A percentile compares a stretch with the other conserved stretches of the same genome.
Conservation (phyloP, 2,888 invertebrate genomes). For the Leptinotarsa juncta region DNA sequence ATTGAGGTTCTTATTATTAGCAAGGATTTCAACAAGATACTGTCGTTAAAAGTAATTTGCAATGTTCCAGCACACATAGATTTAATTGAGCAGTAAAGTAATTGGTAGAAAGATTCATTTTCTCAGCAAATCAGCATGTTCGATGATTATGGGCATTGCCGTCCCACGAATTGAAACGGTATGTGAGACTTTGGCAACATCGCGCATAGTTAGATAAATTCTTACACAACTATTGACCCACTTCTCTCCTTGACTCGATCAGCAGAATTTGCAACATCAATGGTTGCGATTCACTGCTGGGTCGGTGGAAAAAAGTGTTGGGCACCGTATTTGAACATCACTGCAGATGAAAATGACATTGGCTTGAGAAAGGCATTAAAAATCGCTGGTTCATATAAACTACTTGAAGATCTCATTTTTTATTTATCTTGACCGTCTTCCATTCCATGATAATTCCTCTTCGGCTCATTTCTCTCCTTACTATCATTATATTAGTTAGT, state of each 20-base stretch:
- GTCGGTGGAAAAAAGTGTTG: background rate
- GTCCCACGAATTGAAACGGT: background rate
- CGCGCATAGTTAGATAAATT: slow-evolving; percentile 50
- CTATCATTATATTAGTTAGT: too few relatives aligned
- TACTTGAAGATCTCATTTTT: too few relatives aligned
- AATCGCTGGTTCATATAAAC: background rate
- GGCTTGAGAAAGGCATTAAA: background rate
- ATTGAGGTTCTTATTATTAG: too few relatives aligned
- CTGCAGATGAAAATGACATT: background rate
- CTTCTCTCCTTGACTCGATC: slow-evolving; percentile 51
- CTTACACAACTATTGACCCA: slow-evolving; percentile 57
- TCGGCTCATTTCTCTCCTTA: too few relatives aligned
- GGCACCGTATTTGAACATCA: background rate
- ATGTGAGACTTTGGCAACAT: slow-evolving; percentile 34
- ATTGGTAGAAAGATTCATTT: background rate
- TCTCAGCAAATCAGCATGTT: background rate
- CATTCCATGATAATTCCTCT: too few relatives aligned
- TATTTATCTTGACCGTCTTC: too few relatives aligned
- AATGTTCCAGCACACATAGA: background rate
- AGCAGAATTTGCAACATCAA: slow-evolving; percentile 44
- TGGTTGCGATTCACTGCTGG: slow-evolving; percentile 47
- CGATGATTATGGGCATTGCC: background rate
- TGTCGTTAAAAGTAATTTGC: background rate
- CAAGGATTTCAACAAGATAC: too few relatives aligned
- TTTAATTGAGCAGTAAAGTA: background rate